These are phyloP conservation scores for Lordiphosa andalusiaca DNA, from an alignment of 2,888 invertebrate genomes.

Conservation along the genomic window DNA sequence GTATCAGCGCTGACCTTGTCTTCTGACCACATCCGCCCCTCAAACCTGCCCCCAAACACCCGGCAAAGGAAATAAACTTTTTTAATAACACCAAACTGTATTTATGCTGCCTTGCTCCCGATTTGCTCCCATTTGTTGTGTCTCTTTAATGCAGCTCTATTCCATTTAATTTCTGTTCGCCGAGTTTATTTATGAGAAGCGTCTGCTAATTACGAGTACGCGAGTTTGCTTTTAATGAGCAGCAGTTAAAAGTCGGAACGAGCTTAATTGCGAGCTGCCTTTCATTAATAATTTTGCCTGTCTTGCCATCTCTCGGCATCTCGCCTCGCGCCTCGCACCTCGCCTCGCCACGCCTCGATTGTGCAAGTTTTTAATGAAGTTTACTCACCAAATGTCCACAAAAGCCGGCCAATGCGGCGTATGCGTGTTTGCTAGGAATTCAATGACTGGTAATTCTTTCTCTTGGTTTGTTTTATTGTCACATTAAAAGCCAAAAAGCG, in stretches of 20 bases:
- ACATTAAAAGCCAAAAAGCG: background rate
- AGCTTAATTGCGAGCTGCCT: slow-evolving; percentile 60
- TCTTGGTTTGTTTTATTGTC: slow-evolving; percentile 24
- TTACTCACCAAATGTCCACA: slow-evolving; percentile 40
- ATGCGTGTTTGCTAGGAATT: slow-evolving; percentile 22
- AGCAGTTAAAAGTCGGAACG: slow-evolving; percentile 62
- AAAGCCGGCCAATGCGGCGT: slow-evolving; percentile 24
- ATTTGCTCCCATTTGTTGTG: slow-evolving; percentile 19
- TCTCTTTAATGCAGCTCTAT: slow-evolving; percentile 20
- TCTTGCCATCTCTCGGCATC: slow-evolving; percentile 18
- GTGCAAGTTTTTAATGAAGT: slow-evolving; percentile 65
- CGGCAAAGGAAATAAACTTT: slow-evolving; percentile 44
- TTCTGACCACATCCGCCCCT: background rate
- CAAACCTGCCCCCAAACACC: background rate
- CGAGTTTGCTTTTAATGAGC: slow-evolving; percentile 52
- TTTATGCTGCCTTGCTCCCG: slow-evolving; percentile 16
- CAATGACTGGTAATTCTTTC: too few species aligned
- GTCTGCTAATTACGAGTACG: slow-evolving; percentile 57
- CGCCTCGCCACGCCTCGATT: slow-evolving; percentile 14
- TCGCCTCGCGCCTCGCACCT: too few species aligned
- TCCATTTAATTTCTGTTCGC: slow-evolving; percentile 38
- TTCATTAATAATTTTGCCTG: slow-evolving; percentile 58
- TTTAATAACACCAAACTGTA: slow-evolving; percentile 51
- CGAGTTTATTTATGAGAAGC: slow-evolving; percentile 54
- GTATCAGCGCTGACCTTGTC: too few species aligned